Conservation (phyloP, 2,113 vertebrate genomes). For the Apistogramma diplotaenia region DNA sequence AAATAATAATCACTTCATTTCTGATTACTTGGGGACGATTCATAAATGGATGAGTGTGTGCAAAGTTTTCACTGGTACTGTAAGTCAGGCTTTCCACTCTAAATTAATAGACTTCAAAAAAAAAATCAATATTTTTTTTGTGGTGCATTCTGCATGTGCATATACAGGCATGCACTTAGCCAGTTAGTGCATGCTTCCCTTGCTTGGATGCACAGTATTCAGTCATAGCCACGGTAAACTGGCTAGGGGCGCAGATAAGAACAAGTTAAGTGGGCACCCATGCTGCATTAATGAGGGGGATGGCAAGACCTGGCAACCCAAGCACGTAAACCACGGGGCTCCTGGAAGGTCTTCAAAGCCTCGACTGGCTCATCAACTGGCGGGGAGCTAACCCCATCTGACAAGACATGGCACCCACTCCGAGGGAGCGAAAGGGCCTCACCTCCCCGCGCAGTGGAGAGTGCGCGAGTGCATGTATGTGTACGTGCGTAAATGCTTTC, state of each 20-base stretch:
- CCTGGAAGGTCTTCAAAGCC: constrained; percentile 68
- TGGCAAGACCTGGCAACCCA: constrained; percentile 69
- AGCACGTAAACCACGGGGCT: constrained; percentile 54
- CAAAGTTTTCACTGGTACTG: too few relatives aligned
- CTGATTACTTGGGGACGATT: fast-evolving
- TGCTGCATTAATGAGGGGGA: constrained; percentile 69
- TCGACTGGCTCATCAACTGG: constrained; percentile 52
- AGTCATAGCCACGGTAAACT: constrained; percentile 31
- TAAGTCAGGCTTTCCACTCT: not conserved
- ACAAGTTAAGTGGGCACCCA: constrained; percentile 58
- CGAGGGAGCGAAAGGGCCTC: constrained; percentile 29
- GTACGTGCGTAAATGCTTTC: not conserved
- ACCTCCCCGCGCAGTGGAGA: constrained; percentile 18
- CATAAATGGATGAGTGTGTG: too few relatives aligned
- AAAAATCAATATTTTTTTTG: not conserved
- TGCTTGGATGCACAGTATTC: constrained; percentile 20
- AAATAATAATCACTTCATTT: too few relatives aligned
- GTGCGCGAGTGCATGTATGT: not conserved
- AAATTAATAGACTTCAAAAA: too few relatives aligned
- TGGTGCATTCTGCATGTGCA: not conserved
- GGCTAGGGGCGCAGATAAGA: constrained; percentile 34
- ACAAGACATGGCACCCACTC: constrained; percentile 70
- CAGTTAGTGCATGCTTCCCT: not conserved
- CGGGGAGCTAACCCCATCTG: constrained; percentile 62
- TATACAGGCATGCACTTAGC: not conserved